These are phyloP conservation scores for Caerostris extrusa DNA, from an alignment of 1,140 invertebrate genomes.

Conservation along the genomic window DNA sequence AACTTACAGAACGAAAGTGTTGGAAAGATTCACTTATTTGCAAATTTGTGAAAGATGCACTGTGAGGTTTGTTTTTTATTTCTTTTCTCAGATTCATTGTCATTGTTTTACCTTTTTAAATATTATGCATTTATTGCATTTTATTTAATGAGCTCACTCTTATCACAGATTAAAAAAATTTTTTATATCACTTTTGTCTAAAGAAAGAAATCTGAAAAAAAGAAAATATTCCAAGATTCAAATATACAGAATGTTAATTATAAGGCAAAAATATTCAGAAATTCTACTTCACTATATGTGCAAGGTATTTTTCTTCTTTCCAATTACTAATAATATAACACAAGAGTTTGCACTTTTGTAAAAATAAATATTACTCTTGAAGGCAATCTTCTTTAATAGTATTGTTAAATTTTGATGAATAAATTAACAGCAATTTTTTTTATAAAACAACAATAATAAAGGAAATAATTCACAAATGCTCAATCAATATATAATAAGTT, in stretches of 20 bases:
- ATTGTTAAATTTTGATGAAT: no score
- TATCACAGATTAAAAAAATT: slow-evolving; percentile 3
- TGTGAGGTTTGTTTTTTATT: slow-evolving; percentile 55
- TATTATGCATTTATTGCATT: not conserved
- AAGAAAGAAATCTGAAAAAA: slow-evolving; percentile 27
- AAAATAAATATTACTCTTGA: no score
- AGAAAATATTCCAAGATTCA: not conserved
- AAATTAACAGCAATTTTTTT: no score
- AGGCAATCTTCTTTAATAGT: no score
- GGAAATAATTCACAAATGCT: no score
- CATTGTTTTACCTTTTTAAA: not conserved
- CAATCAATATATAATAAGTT: no score
- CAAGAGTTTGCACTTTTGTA: no score
- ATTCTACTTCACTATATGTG: no score
- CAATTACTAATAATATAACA: no score
- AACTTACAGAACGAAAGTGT: slow-evolving; percentile 71
- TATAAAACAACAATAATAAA: no score
- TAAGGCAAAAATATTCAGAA: no score
- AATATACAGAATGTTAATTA: not conserved
- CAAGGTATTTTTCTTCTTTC: no score
- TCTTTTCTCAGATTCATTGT: slow-evolving; percentile 26
- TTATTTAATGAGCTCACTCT: not conserved
- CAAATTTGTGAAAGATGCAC: slow-evolving; percentile 63
- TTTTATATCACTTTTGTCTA: not conserved
- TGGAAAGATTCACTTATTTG: slow-evolving; percentile 68